Base-by-base conservation (phyloP, 2,888 invertebrate species). In the Cantharis rufa region DNA sequence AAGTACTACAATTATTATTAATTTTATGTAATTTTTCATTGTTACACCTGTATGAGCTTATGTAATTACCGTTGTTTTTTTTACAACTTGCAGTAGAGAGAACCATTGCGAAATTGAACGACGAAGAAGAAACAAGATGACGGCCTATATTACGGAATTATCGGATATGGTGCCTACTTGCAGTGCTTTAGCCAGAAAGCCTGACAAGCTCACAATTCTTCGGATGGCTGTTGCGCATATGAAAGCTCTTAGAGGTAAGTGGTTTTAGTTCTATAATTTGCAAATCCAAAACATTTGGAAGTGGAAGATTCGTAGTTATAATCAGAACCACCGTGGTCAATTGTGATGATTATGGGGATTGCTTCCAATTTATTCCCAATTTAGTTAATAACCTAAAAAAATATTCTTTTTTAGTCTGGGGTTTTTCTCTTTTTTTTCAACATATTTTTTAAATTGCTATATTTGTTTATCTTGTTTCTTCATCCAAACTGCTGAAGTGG, bases 81-180 rank as follows among this genome's bases (percentile, higher is more conserved):
- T 82, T 87, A 84, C 87, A 85, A 84, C 85, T 89, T 89, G 88
- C 90, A 93, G 96, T 89, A 96, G 98, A 88, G 98, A 98, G 91
- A 98, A 98, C 89, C 98, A 99, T 90, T 98, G 98, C 90, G 98
- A 99, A 90, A 99, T 99, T 88, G 99, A 99, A 90, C 93, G 99
- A 84, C 93, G 99, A 84, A 92, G 99, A 84, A 93, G 99, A 84
- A 99, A 99, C 92, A 99, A 99, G 94, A 99, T 99, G 99, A 98
- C 99, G 84, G 97, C 98, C 83, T 99, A 99, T 90, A 99, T 99
- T 89, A 98, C 98, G 86, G 99, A 99, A 91, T 92, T 99, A 84
- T 98, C 98, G 82, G 99, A 99, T 90, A 99, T 99, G 99, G 98
- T 99, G 86, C 99, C 99, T 86, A 98, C 99, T 85, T 98, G 98